Base-by-base conservation (phyloP, 2,888 invertebrate species). In the Muscina levida region DNA sequence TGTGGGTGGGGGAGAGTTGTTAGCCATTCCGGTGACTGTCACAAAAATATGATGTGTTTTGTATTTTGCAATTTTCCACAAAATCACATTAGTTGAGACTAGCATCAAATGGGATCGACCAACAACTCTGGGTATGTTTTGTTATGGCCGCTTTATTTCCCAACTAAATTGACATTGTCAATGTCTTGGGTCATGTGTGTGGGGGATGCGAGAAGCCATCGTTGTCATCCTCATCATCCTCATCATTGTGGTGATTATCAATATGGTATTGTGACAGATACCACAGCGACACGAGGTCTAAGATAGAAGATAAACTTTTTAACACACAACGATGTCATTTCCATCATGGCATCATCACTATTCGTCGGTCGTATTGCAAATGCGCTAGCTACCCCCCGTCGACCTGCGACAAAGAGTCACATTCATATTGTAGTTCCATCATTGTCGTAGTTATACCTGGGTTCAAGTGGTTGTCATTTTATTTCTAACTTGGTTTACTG, bases 141-240 rank as follows among this genome's bases (percentile, higher is more conserved):
- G 62, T 11, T 19, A 42, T 62, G 42, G n/a, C n/a, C n/a, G n/a
- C n/a, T n/a, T n/a, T n/a, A n/a, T 62, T 62, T 62, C 62, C 10
- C 42, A 62, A 62, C 42, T 42, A 31, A 62, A 59, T 17, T 62
- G 62, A 62, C 62, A 62, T 39, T 62, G 62, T 62, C 62, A 62
- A 39, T 62, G 62, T 62, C 62, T 37, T 19, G 62, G 62, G 42
- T 62, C 62, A 37, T 42, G 42, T 11, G 62, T 39, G 39, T 11
- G 5, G 15, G 10, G 22, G 19, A 39, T 51, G 22, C 1, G 17
- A 19, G 62, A 42, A 22, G 42, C 8, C 22, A 22, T 17, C 62
- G 42, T 2, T 39, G 42, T 42, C 62, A 42, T 62, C 62, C 39
- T 39, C 62, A 62, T 2, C 62, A 62, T 42, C 62, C 22, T 62